Percentiles rank a stretch among this genome's conserved stretches.
Conservation (phyloP, 2,797 vertebrate genomes). For the Aphelocoma californica region DNA sequence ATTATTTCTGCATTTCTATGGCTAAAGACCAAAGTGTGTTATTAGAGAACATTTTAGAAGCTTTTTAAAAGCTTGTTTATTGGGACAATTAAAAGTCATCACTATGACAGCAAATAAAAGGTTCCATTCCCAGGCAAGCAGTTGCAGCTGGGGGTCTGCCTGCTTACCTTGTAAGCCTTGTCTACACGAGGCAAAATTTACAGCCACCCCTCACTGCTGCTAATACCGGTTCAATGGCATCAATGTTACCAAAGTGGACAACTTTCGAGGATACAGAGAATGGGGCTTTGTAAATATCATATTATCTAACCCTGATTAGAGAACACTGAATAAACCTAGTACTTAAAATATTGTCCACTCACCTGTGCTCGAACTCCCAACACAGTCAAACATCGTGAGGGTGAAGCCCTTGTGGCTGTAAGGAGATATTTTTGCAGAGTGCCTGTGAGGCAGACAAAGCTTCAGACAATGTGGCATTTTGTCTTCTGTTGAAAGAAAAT, state of each 20-base stretch:
- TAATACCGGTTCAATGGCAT: not conserved
- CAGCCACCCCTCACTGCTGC: not conserved
- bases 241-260: not conserved
- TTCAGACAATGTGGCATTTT: slow-evolving; percentile 9
- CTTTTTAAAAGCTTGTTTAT: slow-evolving; percentile 83
- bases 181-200: slow-evolving; percentile 27
- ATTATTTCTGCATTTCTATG: slow-evolving; percentile 91
- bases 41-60: slow-evolving; percentile 85
- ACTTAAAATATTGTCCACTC: slow-evolving; percentile 10
- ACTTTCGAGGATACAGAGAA: not conserved
- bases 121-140: slow-evolving; percentile 63
- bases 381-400: not conserved
- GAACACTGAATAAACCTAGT: not conserved
- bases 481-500: not conserved
- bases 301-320: slow-evolving; percentile 1
- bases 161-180: slow-evolving; percentile 67
- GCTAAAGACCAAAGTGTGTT: slow-evolving; percentile 91
- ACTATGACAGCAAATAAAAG: slow-evolving; percentile 80
- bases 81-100: slow-evolving; percentile 85
- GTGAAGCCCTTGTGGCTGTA: not conserved
- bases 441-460: not conserved
- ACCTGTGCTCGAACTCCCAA: not conserved
- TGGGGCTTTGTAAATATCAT: not conserved
- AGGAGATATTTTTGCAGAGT: not conserved
- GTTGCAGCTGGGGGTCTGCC: slow-evolving; percentile 63